phyloP scores from a whole-genome alignment of 2,113 vertebrate species.

The Osmerus eperlanus region DNA sequence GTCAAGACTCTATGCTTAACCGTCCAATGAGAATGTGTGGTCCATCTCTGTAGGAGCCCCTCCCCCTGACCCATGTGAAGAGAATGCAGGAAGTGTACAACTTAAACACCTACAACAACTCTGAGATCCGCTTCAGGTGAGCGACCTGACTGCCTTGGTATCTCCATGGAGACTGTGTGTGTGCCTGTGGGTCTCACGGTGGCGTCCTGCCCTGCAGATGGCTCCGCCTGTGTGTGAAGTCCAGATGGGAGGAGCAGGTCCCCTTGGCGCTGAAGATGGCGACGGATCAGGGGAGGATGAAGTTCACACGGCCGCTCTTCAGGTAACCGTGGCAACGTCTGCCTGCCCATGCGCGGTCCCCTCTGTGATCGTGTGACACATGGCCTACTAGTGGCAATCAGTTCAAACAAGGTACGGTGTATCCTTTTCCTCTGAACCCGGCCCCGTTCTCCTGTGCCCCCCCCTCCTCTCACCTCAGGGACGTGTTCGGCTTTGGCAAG shows the following conservation, averaged over 20 bases:
- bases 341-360: too few species aligned
- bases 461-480: constrained; percentile 65
- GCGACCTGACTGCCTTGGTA: constrained; percentile 37
- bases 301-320: constrained; percentile 92
- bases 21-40: background rate
- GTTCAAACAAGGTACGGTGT: too few species aligned
- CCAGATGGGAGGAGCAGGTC: constrained; percentile 86
- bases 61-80: constrained; percentile 83
- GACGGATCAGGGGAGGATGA: constrained; percentile 93
- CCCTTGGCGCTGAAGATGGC: constrained; percentile 92
- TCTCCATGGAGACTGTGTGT: background rate
- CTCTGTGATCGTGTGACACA: too few species aligned
- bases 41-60: constrained; percentile 71
- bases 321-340: constrained; percentile 69
- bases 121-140: constrained; percentile 93
- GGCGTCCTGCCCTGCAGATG: constrained; percentile 70
- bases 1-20: background rate
- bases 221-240: constrained; percentile 87
- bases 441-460: background rate
- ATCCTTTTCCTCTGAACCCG: too few species aligned
- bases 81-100: constrained; percentile 91
- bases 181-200: background rate
- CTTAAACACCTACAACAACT: constrained; percentile 81
- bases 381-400: too few species aligned
- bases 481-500: constrained; percentile 85